These are phyloP conservation scores for Platalea minor DNA, from an alignment of 2,797 vertebrate genomes.

Conservation along the genomic window DNA sequence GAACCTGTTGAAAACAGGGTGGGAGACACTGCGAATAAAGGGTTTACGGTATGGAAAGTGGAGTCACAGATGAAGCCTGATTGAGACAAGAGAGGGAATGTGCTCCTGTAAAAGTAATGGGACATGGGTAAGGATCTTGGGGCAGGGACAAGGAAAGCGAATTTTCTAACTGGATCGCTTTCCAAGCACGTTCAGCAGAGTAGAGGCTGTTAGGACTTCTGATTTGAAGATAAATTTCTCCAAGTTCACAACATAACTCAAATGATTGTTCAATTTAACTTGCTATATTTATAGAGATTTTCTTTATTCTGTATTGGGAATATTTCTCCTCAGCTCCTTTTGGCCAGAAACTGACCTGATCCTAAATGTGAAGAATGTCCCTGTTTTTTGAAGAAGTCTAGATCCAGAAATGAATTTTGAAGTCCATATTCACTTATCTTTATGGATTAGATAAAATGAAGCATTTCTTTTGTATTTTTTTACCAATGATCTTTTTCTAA, in stretches of 20 bases:
- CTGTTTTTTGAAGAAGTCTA: not conserved
- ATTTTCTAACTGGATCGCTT: not conserved
- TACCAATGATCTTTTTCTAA: not conserved
- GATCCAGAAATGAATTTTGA: not conserved
- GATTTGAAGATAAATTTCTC: not conserved
- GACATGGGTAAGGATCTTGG: not conserved
- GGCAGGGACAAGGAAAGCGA: not conserved
- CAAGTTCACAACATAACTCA: not conserved
- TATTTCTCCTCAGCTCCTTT: not conserved
- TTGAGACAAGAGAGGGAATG: not conserved
- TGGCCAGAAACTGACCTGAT: not conserved
- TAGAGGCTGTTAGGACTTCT: not conserved
- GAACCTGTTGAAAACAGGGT: not conserved
- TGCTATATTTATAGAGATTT: not conserved
- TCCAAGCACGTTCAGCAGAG: not conserved
- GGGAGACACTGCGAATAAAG: not conserved
- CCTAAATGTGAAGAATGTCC: not conserved
- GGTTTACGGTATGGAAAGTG: not conserved
- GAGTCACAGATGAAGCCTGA: not conserved
- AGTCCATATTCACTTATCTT: not conserved
- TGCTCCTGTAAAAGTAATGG: not conserved
- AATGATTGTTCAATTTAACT: not conserved
- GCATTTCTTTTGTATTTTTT: not conserved
- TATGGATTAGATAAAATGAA: not conserved
- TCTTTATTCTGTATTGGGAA: not conserved